Evolutionary conservation across 1,140 invertebrate genomes (phyloP), one percentile per base, ranked within the genome.

Genomic region (Neodiprion lecontei): DNA sequence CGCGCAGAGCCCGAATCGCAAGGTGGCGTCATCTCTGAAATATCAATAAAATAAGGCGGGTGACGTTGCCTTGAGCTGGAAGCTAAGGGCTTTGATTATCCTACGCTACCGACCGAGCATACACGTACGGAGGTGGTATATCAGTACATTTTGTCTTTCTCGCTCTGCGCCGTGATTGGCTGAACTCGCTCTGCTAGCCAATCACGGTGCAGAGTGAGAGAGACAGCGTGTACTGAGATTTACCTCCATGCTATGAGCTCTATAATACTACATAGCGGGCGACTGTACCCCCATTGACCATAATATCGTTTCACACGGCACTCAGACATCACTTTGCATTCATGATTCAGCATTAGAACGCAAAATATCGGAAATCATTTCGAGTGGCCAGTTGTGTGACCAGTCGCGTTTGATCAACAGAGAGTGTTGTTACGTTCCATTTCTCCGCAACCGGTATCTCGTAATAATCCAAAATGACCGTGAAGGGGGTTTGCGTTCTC

Each of bases 401-500:
- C n/a, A 61, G n/a, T 61, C 53, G 53, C 53, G 9, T 61, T 9
- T 12, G n/a, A 14, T 9, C 53, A 17, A 61, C 53, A 17, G 53
- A 4, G 3, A 61, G 11, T 17, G 9, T 0, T 9, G 0, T 0
- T 9, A 17, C 53, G n/a, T 7, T 61, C 11, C 53, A 61, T 61
- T 61, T 17, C 53, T 61, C 8, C 53, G 53, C 11, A 61, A 61
- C n/a, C 53, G 53, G 11, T 17, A 9, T 17, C n/a, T 12, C 9
- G 9, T 61, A 12, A 3, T 61, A 61, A 14, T 7, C 11, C 71
- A 83, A 77, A 66, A 90, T 88, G 82, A 85, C 89, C 48, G 74
- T 85, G 21, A 96, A 95, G 91, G 96, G 95, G 73, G 95, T 96
- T 40, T 96, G 95, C 86, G 95, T 97, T 79, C 88, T 97, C 72